These are phyloP conservation scores for Psettodes erumei DNA, from an alignment of 2,113 vertebrate species.

Conservation along the genomic window DNA sequence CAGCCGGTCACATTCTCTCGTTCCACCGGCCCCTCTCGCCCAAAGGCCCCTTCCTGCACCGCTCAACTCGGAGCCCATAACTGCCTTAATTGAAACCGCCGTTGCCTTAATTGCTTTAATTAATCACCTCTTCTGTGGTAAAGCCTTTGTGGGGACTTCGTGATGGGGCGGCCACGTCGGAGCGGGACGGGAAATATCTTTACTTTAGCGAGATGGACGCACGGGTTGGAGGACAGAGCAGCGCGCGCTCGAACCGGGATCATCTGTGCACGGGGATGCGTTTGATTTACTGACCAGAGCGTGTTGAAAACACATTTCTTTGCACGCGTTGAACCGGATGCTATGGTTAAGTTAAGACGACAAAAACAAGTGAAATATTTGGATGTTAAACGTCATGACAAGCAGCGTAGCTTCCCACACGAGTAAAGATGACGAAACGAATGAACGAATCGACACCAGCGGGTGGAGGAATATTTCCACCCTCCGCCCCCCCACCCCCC, in stretches of 20 bases:
- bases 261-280: not conserved
- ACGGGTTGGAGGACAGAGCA: conserved; percentile 13
- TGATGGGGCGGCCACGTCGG: conserved; percentile 55
- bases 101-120: conserved; percentile 81
- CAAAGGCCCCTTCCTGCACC: conserved; percentile 45
- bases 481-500: too few species aligned
- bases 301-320: not conserved
- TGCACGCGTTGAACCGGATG: not conserved
- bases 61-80: conserved; percentile 68
- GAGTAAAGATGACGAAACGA: too few species aligned
- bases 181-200: conserved; percentile 40
- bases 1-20: conserved; percentile 49
- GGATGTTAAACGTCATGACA: too few species aligned
- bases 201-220: conserved; percentile 4
- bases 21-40: conserved; percentile 43
- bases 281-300: not conserved
- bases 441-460: too few species aligned
- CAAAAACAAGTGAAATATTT: too few species aligned
- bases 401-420: too few species aligned
- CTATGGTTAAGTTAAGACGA: too few species aligned
- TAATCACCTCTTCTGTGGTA: conserved; percentile 72
- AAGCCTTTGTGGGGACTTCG: conserved; percentile 59
- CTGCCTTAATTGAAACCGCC: conserved; percentile 77
- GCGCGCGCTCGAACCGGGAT: not conserved
- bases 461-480: too few species aligned